These are phyloP conservation scores for Serranus cabrilla DNA, from an alignment of 2,797 vertebrate species.

Conservation along the genomic window DNA sequence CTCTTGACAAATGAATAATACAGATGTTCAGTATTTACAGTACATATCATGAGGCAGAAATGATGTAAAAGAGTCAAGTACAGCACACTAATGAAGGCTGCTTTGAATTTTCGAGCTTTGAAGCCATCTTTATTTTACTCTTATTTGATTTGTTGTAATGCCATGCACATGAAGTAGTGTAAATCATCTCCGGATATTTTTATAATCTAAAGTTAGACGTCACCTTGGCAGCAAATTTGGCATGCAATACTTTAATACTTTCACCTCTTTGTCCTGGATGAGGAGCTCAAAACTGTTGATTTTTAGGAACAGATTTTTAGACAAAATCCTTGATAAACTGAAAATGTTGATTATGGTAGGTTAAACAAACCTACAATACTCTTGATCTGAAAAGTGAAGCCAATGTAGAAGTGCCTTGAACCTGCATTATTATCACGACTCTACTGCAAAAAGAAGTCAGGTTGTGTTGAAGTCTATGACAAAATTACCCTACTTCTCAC, in stretches of 20 bases:
- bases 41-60: not conserved
- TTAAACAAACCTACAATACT: not conserved
- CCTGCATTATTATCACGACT: no score
- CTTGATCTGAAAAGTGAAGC: no score
- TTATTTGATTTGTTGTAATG: not conserved
- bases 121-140: not conserved
- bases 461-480: no score
- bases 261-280: not conserved
- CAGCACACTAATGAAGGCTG: not conserved
- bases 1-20: constrained; percentile 12
- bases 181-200: not conserved
- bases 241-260: not conserved
- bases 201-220: no score
- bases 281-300: no score
- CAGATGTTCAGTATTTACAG: not conserved
- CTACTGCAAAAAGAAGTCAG: no score
- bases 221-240: not conserved
- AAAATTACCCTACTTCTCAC: no score
- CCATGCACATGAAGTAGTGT: not conserved
- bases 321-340: no score
- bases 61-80: not conserved
- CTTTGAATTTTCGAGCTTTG: not conserved
- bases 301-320: not conserved
- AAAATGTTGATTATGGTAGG: no score
- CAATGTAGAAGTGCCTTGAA: no score